Percentiles rank a stretch among this genome's conserved stretches.
Conservation (phyloP, 2,113 vertebrate genomes). For the Dicentrarchus labrax region DNA sequence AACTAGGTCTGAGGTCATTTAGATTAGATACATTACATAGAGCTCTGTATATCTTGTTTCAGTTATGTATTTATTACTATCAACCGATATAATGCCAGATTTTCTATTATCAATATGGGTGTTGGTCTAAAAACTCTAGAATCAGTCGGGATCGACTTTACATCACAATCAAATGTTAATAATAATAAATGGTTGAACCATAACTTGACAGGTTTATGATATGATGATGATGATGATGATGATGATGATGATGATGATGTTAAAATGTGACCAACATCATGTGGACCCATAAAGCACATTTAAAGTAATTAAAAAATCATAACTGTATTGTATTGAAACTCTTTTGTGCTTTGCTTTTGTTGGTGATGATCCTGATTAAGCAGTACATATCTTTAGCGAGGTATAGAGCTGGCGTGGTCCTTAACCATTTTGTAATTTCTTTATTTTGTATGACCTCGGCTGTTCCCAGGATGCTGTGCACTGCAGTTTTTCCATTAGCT, state of each 20-base stretch:
- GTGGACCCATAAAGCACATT: neutral
- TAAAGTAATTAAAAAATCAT: neutral
- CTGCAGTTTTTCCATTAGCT: constrained; percentile 34
- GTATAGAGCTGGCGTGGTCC: neutral
- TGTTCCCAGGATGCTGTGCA: constrained; percentile 4
- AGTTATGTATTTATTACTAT: no score
- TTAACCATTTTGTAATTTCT: constrained; percentile 4
- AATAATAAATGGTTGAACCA: no score
- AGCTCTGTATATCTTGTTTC: no score
- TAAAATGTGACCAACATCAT: neutral
- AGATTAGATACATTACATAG: no score
- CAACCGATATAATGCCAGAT: no score
- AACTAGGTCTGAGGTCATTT: no score
- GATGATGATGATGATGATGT: no score
- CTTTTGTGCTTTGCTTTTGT: no score
- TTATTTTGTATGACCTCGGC: constrained; percentile 41
- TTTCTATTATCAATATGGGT: neutral
- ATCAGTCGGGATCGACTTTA: no score
- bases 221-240: no score
- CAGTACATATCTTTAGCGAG: neutral
- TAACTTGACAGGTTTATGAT: no score
- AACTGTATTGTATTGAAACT: neutral
- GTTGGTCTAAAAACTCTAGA: neutral
- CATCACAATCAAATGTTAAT: no score
- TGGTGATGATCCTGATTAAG: neutral